These are phyloP conservation scores for Lampris incognitus DNA, from an alignment of 2,113 vertebrate genomes.

Conservation along the genomic window DNA sequence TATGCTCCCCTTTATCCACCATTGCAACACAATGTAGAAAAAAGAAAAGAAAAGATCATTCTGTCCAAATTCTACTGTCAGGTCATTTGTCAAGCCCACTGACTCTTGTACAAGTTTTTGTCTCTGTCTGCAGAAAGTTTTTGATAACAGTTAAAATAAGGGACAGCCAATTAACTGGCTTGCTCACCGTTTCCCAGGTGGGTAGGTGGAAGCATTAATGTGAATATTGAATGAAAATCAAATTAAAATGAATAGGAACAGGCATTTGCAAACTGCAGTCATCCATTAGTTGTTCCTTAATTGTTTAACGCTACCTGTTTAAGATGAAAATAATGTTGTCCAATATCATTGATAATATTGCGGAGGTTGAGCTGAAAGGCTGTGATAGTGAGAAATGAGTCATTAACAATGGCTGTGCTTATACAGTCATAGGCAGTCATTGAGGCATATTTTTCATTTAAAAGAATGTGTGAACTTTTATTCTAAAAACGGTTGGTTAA, in stretches of 20 bases:
- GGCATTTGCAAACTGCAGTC: not conserved
- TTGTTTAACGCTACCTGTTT: conserved; percentile 4
- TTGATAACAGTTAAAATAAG: conserved; percentile 16
- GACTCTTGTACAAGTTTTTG: conserved; percentile 20
- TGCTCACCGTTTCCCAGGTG: conserved; percentile 5
- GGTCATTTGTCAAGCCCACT: conserved; percentile 11
- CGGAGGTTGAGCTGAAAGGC: conserved; percentile 1
- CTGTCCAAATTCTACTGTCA: conserved; percentile 18
- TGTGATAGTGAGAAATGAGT: conserved; percentile 1
- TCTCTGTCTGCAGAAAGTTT: conserved; percentile 32
- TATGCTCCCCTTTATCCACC: conserved; percentile 20
- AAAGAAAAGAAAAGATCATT: not conserved
- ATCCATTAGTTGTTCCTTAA: conserved; percentile 5
- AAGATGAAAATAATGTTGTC: conserved; percentile 6
- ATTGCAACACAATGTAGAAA: conserved; percentile 30
- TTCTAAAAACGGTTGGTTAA: too few relatives aligned
- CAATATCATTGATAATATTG: conserved; percentile 5
- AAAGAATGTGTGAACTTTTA: too few relatives aligned
- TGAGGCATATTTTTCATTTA: not conserved
- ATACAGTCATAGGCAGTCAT: conserved; percentile 15
- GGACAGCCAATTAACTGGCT: not conserved
- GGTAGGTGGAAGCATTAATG: conserved; percentile 11
- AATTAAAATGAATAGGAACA: too few relatives aligned
- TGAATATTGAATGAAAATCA: conserved; percentile 5
- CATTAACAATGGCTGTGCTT: too few relatives aligned